A percentile compares a stretch with the other conserved stretches of the same genome.
Evolutionary conservation across 2,888 invertebrate genomes (phyloP).

Genomic region (Invenusta paracnida): DNA sequence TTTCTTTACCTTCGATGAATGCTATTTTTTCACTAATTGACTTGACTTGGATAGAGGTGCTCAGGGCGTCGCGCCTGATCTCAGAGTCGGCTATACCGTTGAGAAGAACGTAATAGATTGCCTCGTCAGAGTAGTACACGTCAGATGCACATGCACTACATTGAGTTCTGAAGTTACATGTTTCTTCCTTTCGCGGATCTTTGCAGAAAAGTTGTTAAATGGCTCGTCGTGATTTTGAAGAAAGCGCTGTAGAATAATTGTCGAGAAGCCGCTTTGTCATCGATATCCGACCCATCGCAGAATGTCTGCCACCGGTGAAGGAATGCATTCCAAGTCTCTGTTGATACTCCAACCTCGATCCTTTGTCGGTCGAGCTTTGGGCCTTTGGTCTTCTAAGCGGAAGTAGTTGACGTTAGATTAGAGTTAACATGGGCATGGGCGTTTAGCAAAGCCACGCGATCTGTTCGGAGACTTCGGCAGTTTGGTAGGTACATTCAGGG

Average conservation of each 20-base stretch:
- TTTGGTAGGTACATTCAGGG: too few species aligned
- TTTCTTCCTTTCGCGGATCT: not conserved
- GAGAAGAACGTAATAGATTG: not conserved
- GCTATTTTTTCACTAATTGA: too few species aligned
- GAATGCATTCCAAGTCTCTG: slow-evolving; percentile 16
- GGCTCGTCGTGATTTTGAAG: not conserved
- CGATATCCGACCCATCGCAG: not conserved
- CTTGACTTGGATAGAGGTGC: too few species aligned
- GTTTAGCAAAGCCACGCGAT: too few species aligned
- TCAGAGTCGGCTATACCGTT: too few species aligned
- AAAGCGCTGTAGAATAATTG: not conserved
- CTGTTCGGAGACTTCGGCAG: too few species aligned
- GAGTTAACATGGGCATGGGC: too few species aligned
- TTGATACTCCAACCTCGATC: not conserved
- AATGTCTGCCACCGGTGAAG: not conserved
- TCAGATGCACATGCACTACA: not conserved
- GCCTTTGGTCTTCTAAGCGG: not conserved
- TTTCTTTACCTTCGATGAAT: too few species aligned
- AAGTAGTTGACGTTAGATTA: too few species aligned
- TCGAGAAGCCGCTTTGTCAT: not conserved
- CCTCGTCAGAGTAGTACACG: not conserved
- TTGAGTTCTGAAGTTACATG: not conserved
- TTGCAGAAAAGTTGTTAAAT: not conserved
- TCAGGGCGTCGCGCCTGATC: not conserved
- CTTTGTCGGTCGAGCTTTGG: not conserved